A percentile compares a stretch with the other conserved stretches of the same genome.
These are phyloP conservation scores for Catostomus latipinnis DNA, from an alignment of 2,797 vertebrate genomes.

Conservation along the genomic window DNA sequence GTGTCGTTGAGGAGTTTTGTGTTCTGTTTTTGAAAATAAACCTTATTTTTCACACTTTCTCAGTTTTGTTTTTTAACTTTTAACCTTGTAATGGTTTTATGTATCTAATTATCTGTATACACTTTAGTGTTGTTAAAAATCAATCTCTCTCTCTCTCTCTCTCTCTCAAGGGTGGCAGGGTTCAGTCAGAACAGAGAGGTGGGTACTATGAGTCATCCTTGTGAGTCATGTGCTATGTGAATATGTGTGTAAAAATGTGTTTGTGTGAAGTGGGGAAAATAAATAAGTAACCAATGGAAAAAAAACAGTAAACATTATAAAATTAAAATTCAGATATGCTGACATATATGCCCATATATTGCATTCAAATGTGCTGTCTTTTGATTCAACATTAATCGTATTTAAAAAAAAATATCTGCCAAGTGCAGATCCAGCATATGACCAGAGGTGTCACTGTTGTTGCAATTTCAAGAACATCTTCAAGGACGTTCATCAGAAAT, in stretches of 20 bases:
- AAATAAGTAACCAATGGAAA: not conserved
- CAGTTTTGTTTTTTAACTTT: too few relatives aligned
- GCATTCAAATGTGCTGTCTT: not conserved
- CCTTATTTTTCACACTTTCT: too few relatives aligned
- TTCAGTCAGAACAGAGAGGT: conserved; percentile 49
- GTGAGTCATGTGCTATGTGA: conserved; percentile 58
- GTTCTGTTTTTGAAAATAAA: conserved; percentile 76
- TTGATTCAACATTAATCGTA: not conserved
- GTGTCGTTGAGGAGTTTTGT: too few relatives aligned
- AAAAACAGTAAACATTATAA: not conserved
- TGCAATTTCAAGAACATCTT: conserved; percentile 19
- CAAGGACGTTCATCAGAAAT: conserved; percentile 30
- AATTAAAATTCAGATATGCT: not conserved
- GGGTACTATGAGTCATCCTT: conserved; percentile 59
- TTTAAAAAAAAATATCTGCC: not conserved
- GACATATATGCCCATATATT: not conserved
- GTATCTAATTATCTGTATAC: too few relatives aligned
- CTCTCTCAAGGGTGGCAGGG: conserved; percentile 26
- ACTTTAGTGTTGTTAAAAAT: too few relatives aligned
- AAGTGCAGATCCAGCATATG: conserved; percentile 11
- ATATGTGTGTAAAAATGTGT: conserved; percentile 35
- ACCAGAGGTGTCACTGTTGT: conserved; percentile 49
- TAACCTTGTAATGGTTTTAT: too few relatives aligned
- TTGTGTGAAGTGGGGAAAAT: not conserved
- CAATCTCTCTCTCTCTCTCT: conserved; percentile 22